phyloP scores from a whole-genome alignment of 92 coral and sea anemone species.

The Epizoanthus illoricatus region DNA sequence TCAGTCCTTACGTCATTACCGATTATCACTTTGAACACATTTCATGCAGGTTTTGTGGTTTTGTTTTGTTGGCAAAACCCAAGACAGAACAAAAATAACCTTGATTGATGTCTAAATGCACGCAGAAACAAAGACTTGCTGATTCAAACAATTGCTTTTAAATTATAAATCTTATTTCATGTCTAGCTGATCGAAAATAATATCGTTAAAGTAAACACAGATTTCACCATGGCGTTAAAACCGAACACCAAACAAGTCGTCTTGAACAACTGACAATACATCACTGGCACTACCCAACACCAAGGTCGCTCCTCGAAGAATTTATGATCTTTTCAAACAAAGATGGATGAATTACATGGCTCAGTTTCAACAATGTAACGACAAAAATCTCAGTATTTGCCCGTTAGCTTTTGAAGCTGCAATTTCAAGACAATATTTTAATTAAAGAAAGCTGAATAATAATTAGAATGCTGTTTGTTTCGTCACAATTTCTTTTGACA shows the following conservation, averaged over 20 bases:
- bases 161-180: slow-evolving; percentile 4
- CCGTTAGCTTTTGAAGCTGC: not conserved
- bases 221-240: not conserved
- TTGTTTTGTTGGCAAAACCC: slow-evolving; percentile 39
- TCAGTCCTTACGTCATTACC: slow-evolving; percentile 2
- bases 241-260: slow-evolving; percentile 11
- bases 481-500: slow-evolving; percentile 35
- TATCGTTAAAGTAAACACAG: not conserved
- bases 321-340: not conserved
- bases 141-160: not conserved
- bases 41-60: slow-evolving; percentile 40
- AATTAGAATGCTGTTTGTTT: slow-evolving; percentile 27
- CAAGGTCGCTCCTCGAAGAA: slow-evolving; percentile 1
- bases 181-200: not conserved
- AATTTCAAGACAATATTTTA: slow-evolving; percentile 23
- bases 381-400: not conserved
- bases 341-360: not conserved
- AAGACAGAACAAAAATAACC: slow-evolving; percentile 23
- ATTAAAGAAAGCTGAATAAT: slow-evolving; percentile 31
- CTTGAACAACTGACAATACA: slow-evolving; percentile 19
- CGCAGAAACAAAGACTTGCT: slow-evolving; percentile 1
- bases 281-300: not conserved
- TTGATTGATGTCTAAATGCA: slow-evolving; percentile 8
- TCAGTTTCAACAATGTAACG: not conserved
- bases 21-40: slow-evolving; percentile 29